Conservation (phyloP, 2,888 invertebrate genomes). For the Andricus quercusramuli region DNA sequence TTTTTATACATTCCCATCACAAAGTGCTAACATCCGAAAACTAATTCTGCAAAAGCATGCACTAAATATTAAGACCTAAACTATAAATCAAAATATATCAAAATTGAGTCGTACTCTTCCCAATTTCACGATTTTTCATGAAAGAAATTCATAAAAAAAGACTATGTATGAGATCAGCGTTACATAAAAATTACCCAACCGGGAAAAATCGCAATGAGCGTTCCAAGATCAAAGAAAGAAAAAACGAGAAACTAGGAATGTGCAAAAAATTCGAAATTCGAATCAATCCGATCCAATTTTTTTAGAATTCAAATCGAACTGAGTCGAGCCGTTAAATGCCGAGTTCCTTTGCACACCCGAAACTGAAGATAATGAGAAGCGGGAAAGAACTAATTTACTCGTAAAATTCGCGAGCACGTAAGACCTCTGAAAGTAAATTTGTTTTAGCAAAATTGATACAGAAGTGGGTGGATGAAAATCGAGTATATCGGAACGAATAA, state of each 20-base stretch:
- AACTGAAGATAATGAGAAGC: not conserved
- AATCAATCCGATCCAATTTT: not conserved
- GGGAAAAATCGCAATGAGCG: not conserved
- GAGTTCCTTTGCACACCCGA: not conserved
- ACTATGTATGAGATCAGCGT: not conserved
- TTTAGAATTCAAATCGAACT: not conserved
- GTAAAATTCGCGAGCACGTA: not conserved
- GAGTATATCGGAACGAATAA: constrained; percentile 10
- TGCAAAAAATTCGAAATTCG: not conserved
- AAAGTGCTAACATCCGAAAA: not conserved
- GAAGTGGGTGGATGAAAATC: not conserved
- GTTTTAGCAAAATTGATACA: constrained; percentile 15
- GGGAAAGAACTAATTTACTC: not conserved
- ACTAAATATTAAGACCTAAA: not conserved
- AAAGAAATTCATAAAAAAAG: not conserved
- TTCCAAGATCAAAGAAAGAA: not conserved
- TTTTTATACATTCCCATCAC: not conserved
- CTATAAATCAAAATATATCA: constrained; percentile 52
- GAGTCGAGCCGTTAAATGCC: not conserved
- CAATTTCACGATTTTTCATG: constrained; percentile 50
- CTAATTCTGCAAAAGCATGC: not conserved
- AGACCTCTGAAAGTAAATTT: not conserved
- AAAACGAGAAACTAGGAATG: not conserved
- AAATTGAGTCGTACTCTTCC: constrained; percentile 44
- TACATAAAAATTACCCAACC: not conserved